Evolutionary conservation across 2,113 vertebrate genomes (phyloP), one percentile per base, ranked within the genome.

Genomic region (Misgurnus anguillicaudatus): DNA sequence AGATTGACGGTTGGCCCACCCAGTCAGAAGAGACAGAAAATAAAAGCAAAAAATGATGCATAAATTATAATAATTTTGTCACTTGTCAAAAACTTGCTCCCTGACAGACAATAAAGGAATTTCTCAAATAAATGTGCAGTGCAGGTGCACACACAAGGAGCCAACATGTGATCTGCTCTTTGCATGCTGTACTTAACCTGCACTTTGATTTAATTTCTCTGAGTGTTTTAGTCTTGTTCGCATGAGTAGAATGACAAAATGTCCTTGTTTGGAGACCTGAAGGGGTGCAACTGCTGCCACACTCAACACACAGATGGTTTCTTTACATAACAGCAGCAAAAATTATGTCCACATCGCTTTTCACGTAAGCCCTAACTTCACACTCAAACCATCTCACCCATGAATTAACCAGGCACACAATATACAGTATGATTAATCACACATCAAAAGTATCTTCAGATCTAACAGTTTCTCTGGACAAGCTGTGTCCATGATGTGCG

Each of bases 251-350:
- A 75, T 39, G 66, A 41, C 62, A 55, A 68, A 36, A n/a, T 65
- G 61, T 79, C 60, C 70, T 58, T 53, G 57, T 72, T 78, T 36
- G 1, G 45, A 57, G 77, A 77, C 85, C 82, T 31, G 75, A 64
- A 80, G 80, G 39, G 41, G 41, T 69, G 80, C 77, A 82, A 78
- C 77, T 86, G 85, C 82, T 84, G 67, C 71, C 69, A 79, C 51
- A 24, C 80, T 64, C 73, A 11, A 45, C 57, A 64, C 82, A 79
- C 85, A 86, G 85, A 86, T 86, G 85, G 80, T 65, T 67, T 51
- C 63, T 80, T 86, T 84, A 86, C 17, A 24, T 86, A 86, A 83
- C 53, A 31, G n/a, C 57, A 17, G 38, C 39, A 11, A 67, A 38
- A 31, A 83, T 84, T 82, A 83, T 17, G 4, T 82, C 68, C 67